phyloP scores from a whole-genome alignment of 2,888 invertebrate genomes.

The Sinotaia quadrata region DNA sequence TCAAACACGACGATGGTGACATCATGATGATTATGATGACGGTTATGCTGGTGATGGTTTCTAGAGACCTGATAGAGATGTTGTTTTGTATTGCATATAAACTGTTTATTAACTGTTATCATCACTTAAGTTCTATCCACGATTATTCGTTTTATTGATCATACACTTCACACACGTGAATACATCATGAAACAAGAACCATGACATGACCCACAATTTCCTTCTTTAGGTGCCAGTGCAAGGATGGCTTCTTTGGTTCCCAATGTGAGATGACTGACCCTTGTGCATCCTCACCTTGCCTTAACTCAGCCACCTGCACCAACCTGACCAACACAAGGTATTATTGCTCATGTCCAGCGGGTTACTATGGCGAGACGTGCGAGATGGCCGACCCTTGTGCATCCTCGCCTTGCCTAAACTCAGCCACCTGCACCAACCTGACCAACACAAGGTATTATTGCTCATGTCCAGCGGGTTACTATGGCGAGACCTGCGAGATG shows the following conservation, averaged over 20 bases:
- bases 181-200: no score
- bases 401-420: conserved; percentile 50
- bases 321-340: conserved; percentile 42
- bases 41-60: no score
- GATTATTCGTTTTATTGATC: no score
- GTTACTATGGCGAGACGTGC: conserved; percentile 52
- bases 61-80: no score
- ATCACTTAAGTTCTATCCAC: no score
- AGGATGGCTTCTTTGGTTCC: conserved; percentile 50
- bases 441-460: no score
- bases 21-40: no score
- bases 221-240: conserved; percentile 62
- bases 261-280: conserved; percentile 56
- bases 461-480: conserved; percentile 51
- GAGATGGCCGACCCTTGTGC: conserved; percentile 51
- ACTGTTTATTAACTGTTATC: no score
- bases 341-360: conserved; percentile 43
- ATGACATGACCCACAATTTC: no score
- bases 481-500: conserved; percentile 56
- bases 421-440: conserved; percentile 56
- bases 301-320: conserved; percentile 49
- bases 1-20: no score
- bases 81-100: no score
- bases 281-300: conserved; percentile 52
- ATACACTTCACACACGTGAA: no score